These are phyloP conservation scores for Mechanitis mazaeus DNA, from an alignment of 2,888 invertebrate species.

Conservation along the genomic window DNA sequence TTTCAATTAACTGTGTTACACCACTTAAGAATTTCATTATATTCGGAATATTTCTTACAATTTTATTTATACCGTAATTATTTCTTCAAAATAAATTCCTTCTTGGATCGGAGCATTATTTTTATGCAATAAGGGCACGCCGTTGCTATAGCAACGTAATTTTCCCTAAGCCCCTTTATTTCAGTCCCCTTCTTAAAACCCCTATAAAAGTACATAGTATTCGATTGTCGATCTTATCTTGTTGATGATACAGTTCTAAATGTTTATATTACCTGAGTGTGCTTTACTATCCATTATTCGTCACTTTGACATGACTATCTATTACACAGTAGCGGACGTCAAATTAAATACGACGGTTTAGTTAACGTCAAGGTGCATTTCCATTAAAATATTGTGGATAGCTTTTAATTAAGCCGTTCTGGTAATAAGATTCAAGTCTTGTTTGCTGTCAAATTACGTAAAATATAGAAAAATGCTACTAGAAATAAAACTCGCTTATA, in stretches of 20 bases:
- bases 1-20: too few species aligned
- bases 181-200: conserved; percentile 52
- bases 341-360: conserved; percentile 26
- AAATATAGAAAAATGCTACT: not conserved
- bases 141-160: conserved; percentile 58
- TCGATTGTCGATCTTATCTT: conserved; percentile 10
- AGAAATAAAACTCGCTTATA: too few species aligned
- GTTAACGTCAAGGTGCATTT: conserved; percentile 18
- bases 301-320: conserved; percentile 33
- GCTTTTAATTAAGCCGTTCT: not conserved
- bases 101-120: conserved; percentile 33
- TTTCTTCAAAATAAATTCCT: conserved; percentile 17
- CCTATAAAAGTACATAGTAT: conserved; percentile 38
- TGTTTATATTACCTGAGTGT: conserved; percentile 14
- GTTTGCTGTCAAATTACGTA: not conserved
- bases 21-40: too few species aligned
- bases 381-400: not conserved
- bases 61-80: too few species aligned
- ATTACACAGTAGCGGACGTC: conserved; percentile 47
- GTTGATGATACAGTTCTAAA: not conserved
- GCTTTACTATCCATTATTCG: conserved; percentile 21
- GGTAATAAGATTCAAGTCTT: not conserved
- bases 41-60: too few species aligned
- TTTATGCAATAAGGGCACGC: conserved; percentile 54
- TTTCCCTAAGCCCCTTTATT: conserved; percentile 67